Base-by-base conservation (phyloP, 2,888 invertebrate genomes). In the Gortyna flavago region DNA sequence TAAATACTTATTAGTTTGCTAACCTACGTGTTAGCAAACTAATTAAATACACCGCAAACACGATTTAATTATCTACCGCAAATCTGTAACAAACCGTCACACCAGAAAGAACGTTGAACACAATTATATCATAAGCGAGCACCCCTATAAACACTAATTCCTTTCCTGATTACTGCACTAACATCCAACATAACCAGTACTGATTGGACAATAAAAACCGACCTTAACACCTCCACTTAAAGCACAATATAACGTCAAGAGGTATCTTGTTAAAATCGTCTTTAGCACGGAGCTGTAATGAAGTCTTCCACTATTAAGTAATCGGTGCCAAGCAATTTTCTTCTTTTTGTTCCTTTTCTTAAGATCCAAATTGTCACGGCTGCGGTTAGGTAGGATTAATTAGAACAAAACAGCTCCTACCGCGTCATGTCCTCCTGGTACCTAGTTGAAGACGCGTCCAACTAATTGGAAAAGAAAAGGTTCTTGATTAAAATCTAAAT, bases 61-160 rank as follows among this genome's bases (percentile, higher is more conserved):
- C n/a, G n/a, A n/a, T n/a, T n/a, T n/a, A n/a, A n/a, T n/a, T n/a
- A n/a, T n/a, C n/a, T n/a, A 44, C 68, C 51, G 66, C 68, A 78
- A 75, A 80, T 79, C 76, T 69, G 62, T 74, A 59, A 71, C 77
- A 80, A 80, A 64, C 73, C 51, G 41, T n/a, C 75, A 75, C 79
- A 81, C 61, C 70, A 68, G 44, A 72, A 83, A 83, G 85, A 80
- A 83, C 77, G 78, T 84, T 79, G 44, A 70, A 74, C 76, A 83
- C 83, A 85, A 89, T 81, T 85, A 85, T 84, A 83, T 84, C 84
- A 89, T 90, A 87, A 89, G 87, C 87, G 85, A 85, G 82, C 79
- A 57, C 83, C 87, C 85, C 82, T 84, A 88, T 86, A 80, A 85
- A 89, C 85, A 89, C 85, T 90, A 90, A 91, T 91, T 90, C 87